Evolutionary conservation across 2,888 invertebrate species (phyloP), one percentile per base, ranked within the genome.

Genomic region (Therioaphis trifolii): DNA sequence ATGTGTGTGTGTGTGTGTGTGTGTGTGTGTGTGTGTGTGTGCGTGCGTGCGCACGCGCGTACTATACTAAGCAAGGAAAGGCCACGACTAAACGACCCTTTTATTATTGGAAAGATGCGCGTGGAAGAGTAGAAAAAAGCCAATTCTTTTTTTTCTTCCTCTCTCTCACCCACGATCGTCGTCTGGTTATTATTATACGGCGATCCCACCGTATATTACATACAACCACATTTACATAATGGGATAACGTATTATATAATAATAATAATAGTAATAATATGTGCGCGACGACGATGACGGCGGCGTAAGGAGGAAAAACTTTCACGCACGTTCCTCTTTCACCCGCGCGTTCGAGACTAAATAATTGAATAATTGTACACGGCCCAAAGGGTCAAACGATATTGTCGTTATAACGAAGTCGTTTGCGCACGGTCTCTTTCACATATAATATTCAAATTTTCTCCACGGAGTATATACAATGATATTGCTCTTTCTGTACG

Each of bases 321-420:
- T 55, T 66, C 66, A 46, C 27, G 29, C 29, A 9, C 27, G 24
- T 14, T 46, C 18, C 68, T 58, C 43, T 35, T 35, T 15, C 18
- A 1, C 24, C 9, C 40, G 4, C 35, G 27, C 29, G 58, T 7
- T n/a, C 46, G 43, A 72, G 12, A 27, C 72, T 46, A 49, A 63
- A 82, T 72, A 72, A 82, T 82, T 82, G 80, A 82, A 82, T 82
- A 82, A 82, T 82, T 82, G 77, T 66, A 66, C 77, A 52, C 58
- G 80, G 80, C 61, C 79, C 29, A 61, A 61, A 58, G 80, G 80
- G 80, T 71, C 80, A 80, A 80, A 80, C 80, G 55, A 79, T 79
- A 79, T 69, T 69, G 80, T 80, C 80, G 80, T 79, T 77, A 80
- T 80, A 80, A 71, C 79, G 24, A 43, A 79, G 79, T 79, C 79